Evolutionary conservation across 2,888 invertebrate genomes (phyloP).

Genomic region (Lysandra coridon): DNA sequence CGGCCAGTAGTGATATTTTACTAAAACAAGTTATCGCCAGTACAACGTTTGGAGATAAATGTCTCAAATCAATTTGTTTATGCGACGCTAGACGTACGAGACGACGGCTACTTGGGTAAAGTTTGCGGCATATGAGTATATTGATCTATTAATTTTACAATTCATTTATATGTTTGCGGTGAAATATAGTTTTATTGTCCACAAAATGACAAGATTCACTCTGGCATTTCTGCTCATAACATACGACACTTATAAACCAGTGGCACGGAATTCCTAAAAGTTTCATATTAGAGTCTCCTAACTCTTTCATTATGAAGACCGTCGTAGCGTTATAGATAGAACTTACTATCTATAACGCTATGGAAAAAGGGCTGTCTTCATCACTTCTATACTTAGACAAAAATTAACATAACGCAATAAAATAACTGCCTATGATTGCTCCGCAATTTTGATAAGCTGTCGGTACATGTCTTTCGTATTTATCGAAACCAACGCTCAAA

Average conservation of each 20-base stretch:
- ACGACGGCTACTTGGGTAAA: background rate
- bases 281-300: no score
- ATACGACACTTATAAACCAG: background rate
- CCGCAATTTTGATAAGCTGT: background rate
- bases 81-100: background rate
- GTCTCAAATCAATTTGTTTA: slow-evolving; percentile 18
- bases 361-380: no score
- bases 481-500: background rate
- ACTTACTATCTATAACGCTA: no score
- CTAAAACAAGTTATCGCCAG: slow-evolving; percentile 19
- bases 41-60: background rate
- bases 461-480: background rate
- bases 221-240: background rate
- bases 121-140: background rate
- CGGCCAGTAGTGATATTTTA: slow-evolving; percentile 18
- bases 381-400: no score
- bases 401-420: no score
- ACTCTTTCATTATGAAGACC: no score
- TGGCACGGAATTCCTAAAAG: background rate
- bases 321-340: no score
- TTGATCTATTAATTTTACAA: background rate
- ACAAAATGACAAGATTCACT: background rate
- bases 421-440: background rate
- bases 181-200: background rate
- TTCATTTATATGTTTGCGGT: background rate